Base-by-base conservation (phyloP, 2,888 invertebrate genomes). In the Ophion slaviceki region DNA sequence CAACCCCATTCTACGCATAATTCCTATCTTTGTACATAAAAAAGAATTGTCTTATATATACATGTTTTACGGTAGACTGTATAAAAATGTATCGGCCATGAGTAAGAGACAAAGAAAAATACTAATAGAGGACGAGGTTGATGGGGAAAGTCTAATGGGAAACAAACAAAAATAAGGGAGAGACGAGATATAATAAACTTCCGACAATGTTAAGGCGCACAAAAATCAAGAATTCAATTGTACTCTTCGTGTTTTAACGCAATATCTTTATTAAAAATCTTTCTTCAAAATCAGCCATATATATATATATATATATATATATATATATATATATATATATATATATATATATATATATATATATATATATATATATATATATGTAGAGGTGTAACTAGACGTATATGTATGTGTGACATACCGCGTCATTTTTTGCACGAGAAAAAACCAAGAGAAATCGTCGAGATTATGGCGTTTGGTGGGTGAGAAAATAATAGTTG, bases 151-250 rank as follows among this genome's bases (percentile, higher is more conserved):
- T 61, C 70, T 62, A 36, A 66, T 76, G 71, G 77, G 74, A 64
- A 75, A 88, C 81, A 74, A 67, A 78, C 79, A 64, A 47, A 68
- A 62, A 53, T 40, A n/a, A 70, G 70, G 40, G n/a, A 68, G 57
- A 74, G 85, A 85, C 66, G 71, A 83, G 81, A 82, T 81, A 82
- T 82, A 80, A 84, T 80, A 86, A 82, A 74, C 84, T 86, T 88
- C 84, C 85, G 88, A 90, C 88, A 90, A 90, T 90, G 90, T 91
- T 91, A 91, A 88, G 85, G 90, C 92, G 91, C 92, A 92, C 91
- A 91, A 91, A 90, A 89, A 87, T 86, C 87, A 88, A 87, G 81
- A 88, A 91, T 91, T 90, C 90, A 91, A 90, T 89, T 91, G 90
- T 91, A 90, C 89, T 91, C 89, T 91, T 90, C 90, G 89, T 91